A percentile compares a stretch with the other conserved stretches of the same genome.
Evolutionary conservation across 1,140 invertebrate genomes (phyloP).

Genomic region (Palaemon carinicauda): DNA sequence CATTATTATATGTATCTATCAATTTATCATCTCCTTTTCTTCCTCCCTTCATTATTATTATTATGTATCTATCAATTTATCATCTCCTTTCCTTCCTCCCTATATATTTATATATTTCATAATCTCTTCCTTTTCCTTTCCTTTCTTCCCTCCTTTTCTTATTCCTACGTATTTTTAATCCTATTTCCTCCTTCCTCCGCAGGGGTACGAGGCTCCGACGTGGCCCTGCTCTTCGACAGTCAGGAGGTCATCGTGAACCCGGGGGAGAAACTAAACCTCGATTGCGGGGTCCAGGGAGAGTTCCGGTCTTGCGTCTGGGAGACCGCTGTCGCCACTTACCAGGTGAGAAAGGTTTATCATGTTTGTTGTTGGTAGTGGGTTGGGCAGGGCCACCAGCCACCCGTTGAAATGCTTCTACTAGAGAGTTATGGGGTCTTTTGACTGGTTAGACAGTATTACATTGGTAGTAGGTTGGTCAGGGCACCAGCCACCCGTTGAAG

Average conservation of each 20-base stretch:
- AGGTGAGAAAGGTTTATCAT: not conserved
- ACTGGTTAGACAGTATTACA: too few species aligned
- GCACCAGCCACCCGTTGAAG: too few species aligned
- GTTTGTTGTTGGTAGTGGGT: not conserved
- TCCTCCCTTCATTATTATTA: too few species aligned
- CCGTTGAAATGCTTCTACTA: too few species aligned
- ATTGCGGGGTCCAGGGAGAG: slow-evolving; percentile 27
- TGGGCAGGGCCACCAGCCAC: too few species aligned
- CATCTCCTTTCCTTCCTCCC: not conserved
- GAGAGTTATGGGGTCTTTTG: too few species aligned
- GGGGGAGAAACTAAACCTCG: slow-evolving; percentile 18
- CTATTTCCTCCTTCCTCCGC: too few species aligned
- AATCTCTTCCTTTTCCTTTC: not conserved
- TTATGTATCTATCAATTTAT: not conserved
- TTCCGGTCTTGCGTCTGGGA: slow-evolving; percentile 39
- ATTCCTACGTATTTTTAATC: too few species aligned
- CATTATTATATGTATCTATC: too few species aligned
- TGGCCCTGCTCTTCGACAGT: slow-evolving; percentile 26
- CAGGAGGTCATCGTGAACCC: slow-evolving; percentile 29
- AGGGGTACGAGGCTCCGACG: slow-evolving; percentile 25
- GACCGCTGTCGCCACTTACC: not conserved
- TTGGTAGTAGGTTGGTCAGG: too few species aligned
- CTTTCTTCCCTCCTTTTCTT: too few species aligned
- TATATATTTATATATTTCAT: not conserved
- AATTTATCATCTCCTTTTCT: too few species aligned